Base-by-base conservation (phyloP, 1,140 invertebrate species). In the Cyphomyrmex costatus region DNA sequence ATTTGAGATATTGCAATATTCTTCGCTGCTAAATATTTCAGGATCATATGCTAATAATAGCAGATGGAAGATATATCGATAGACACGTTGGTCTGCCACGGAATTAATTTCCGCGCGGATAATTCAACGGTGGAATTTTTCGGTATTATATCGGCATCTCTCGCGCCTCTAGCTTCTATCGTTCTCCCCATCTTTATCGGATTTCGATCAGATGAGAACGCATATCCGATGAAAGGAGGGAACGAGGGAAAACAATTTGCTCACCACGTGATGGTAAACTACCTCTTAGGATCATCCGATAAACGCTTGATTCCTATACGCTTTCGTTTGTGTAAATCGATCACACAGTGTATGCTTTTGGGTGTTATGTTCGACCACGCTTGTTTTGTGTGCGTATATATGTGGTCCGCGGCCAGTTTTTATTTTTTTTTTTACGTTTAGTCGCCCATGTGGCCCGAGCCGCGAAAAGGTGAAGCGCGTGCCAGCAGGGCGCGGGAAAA, bases 401-500 rank as follows among this genome's bases (percentile, higher is more conserved):
- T 30, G 10, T 30, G 16, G 79, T 61, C 19, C 19, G 82, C 46
- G 60, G 71, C 73, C 21, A 19, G 70, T 16, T 74, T 49, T 86
- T 89, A 78, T 89, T 76, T 73, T 58, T 58, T 16, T 82, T 80
- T 74, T 76, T 21, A 70, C 3, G 24, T 56, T 36, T 53, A 46
- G 24, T 24, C 51, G 19, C 27, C 19, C 74, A 77, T 46, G 85
- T 79, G 77, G 86, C 86, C 70, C 86, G 73, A 90, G 84, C 74
- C 78, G 86, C 84, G 85, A 53, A 68, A n/a, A 66, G 79, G 88
- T 51, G 89, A 85, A 85, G 88, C 89, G 89, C 80, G 89, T 90
- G 89, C 83, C 89, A 91, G 86, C 87, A 71, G 89, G 88, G 76
- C 80, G 76, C 86, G 85, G 89, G 85, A 89, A 93, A 93, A 88